Evolutionary conservation across 2,113 vertebrate species (phyloP).

Genomic region (Daphoenositta chrysoptera): DNA sequence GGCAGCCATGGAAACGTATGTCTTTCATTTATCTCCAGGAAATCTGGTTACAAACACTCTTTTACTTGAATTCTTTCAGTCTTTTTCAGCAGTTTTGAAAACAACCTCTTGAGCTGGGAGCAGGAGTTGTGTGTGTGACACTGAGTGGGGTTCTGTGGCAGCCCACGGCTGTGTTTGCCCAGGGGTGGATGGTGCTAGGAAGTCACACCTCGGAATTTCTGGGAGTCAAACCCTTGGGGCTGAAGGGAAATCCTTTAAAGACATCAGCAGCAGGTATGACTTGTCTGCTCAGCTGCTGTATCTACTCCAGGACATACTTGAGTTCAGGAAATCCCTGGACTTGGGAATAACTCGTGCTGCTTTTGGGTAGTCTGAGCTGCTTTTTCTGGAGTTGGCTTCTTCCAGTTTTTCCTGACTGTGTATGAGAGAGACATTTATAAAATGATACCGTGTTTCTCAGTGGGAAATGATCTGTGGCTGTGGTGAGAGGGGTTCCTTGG

Average conservation of each 20-base stretch:
- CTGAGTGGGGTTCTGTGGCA: neutral
- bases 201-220: fast-evolving
- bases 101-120: neutral
- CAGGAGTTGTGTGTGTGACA: neutral
- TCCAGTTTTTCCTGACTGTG: neutral
- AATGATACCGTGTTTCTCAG: neutral
- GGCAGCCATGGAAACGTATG: slow-evolving; percentile 26
- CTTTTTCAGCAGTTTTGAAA: neutral
- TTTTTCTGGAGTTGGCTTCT: neutral
- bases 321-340: neutral
- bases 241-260: neutral
- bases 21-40: slow-evolving; percentile 50
- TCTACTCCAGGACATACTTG: neutral
- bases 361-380: neutral
- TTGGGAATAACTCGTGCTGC: neutral
- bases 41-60: slow-evolving; percentile 32
- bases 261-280: neutral
- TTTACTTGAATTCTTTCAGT: slow-evolving; percentile 23
- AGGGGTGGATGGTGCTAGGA: no score
- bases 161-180: neutral
- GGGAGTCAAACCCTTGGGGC: neutral
- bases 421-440: neutral
- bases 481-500: neutral
- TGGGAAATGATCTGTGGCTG: neutral
- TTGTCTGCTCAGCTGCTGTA: neutral